Evolutionary conservation across 2,888 invertebrate species (phyloP).

Genomic region (Arrhopalites spinosus): DNA sequence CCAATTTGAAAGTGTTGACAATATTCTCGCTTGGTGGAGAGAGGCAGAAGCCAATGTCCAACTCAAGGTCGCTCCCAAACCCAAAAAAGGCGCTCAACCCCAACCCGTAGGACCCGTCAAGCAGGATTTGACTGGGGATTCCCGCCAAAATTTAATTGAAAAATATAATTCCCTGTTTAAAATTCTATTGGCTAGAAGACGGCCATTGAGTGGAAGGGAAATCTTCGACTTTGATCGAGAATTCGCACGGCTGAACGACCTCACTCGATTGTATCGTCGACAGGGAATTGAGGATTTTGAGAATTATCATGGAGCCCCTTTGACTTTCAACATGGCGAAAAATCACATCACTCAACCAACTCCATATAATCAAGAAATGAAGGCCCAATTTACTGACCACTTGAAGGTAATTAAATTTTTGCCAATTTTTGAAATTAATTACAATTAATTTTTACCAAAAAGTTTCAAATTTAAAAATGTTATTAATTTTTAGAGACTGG

Average conservation of each 20-base stretch:
- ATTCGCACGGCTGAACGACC: constrained; percentile 37
- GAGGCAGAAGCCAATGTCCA: constrained; percentile 9
- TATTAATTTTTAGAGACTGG: constrained; percentile 6
- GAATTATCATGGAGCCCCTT: not conserved
- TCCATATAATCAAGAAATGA: not conserved
- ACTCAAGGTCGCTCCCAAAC: not conserved
- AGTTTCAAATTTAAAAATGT: not conserved
- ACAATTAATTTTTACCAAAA: not conserved
- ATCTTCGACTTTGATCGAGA: constrained; percentile 43
- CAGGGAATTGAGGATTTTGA: not conserved
- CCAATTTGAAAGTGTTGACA: constrained; percentile 14
- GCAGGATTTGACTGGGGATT: constrained; percentile 7
- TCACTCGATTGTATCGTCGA: constrained; percentile 6
- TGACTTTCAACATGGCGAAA: not conserved
- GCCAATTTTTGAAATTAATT: not conserved
- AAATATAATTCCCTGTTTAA: constrained; percentile 12
- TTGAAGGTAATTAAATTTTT: not conserved
- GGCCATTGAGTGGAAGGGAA: constrained; percentile 45
- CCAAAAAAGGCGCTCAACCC: not conserved
- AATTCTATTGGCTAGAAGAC: not conserved
- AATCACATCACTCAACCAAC: not conserved
- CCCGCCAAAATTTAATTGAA: not conserved
- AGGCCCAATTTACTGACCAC: not conserved
- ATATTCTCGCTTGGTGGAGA: not conserved
- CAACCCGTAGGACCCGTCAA: not conserved